Evolutionary conservation across 2,797 vertebrate genomes (phyloP), one percentile per base, ranked within the genome.

Genomic region (Enteromius anoplus): DNA sequence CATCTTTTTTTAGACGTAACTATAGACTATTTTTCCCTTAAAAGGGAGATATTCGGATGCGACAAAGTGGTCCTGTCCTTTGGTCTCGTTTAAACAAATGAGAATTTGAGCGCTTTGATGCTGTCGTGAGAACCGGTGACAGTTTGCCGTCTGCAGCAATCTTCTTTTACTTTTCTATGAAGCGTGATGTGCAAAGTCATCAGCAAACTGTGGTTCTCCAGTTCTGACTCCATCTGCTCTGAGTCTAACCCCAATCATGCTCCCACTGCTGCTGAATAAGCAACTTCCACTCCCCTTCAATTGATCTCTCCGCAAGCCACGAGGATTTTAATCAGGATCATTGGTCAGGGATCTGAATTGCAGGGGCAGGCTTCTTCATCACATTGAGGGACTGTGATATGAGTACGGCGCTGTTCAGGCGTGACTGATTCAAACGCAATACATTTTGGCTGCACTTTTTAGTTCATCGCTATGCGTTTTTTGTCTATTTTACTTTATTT

Each of bases 311-410:
- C 4, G 26, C 68, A 51, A 84, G 60, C 78, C 75, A 34, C 11
- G 26, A 82, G 87, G 87, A 83, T 89, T 86, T 89, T 84, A 90
- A 90, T 89, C 85, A 86, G 62, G 73, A 85, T 85, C 80, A 86
- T 86, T 88, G 81, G 86, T 86, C 84, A 86, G 82, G 85, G 82
- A 86, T 83, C 73, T 83, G 88, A 88, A 85, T 71, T 79, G 34
- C 65, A 78, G 53, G 78, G 69, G 45, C 81, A 68, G 62, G 49
- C 55, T 78, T 75, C 70, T 85, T 87, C 83, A 68, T 68, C 51
- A 72, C 37, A 64, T 42, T 26, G 32, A 68, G 78, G 21, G 65
- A 70, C 66, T 70, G 71, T 55, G 29, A 71, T 84, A 70, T 37
- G 21, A 68, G 37, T 29, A 49, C 14, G 51, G 7, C n/a, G 45